Evolutionary conservation across 2,888 invertebrate genomes (phyloP).

Genomic region (Dasypogon diadema): DNA sequence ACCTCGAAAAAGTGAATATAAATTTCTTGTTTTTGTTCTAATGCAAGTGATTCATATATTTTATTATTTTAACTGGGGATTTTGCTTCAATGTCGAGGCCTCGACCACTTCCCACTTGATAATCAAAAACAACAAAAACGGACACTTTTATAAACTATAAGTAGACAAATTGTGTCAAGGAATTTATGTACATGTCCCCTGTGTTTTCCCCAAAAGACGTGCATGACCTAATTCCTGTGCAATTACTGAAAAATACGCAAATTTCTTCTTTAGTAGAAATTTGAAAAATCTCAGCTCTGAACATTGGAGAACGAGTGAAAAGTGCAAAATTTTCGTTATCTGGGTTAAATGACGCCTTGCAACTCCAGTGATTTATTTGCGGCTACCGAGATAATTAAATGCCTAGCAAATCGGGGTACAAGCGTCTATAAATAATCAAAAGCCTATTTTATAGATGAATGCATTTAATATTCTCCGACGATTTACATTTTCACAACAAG

Average conservation of each 20-base stretch:
- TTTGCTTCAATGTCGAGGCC: too few species aligned
- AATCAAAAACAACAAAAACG: too few species aligned
- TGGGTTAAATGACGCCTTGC: constrained; percentile 10
- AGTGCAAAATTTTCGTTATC: neutral
- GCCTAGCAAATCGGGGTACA: neutral
- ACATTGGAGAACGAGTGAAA: neutral
- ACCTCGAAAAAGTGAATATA: too few species aligned
- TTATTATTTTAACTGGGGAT: too few species aligned
- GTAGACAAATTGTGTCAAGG: neutral
- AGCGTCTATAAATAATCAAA: constrained; percentile 6
- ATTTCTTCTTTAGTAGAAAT: constrained; percentile 26
- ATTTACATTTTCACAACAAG: too few species aligned
- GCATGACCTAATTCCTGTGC: constrained; percentile 1
- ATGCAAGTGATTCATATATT: too few species aligned
- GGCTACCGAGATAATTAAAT: neutral
- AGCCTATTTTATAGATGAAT: neutral
- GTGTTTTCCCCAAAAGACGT: neutral
- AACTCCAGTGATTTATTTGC: constrained; percentile 6
- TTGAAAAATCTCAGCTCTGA: neutral
- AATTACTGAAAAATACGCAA: neutral
- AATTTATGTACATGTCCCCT: neutral
- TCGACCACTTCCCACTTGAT: too few species aligned
- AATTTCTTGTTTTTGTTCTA: too few species aligned
- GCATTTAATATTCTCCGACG: neutral
- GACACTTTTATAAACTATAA: too few species aligned